Base-by-base conservation (phyloP, 2,113 vertebrate species). In the Ceyx cyanopectus region DNA sequence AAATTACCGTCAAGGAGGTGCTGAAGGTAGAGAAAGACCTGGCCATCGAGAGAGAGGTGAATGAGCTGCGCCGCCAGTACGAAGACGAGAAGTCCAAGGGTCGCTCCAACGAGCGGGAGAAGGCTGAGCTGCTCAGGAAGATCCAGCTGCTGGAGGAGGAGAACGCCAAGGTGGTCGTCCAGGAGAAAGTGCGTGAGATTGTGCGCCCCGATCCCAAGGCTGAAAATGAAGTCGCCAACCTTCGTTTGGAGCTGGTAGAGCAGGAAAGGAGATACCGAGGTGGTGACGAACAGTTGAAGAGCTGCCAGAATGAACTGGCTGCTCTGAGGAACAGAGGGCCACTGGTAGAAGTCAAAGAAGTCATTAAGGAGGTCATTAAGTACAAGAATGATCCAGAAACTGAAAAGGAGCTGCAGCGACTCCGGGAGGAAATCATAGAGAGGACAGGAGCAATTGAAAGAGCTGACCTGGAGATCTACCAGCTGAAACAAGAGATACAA, bases 181-280 rank as follows among this genome's bases (percentile, higher is more conserved):
- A 99, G 92, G 99, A 99, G 96, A 99, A 99, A 37, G 97, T 99
- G 58, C 98, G 98, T 1, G 99, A 99, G 97, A 99, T 99, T 6
- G 98, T 99, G 68, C 98, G 99, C 15, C 99, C 99, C 0, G 99
- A 99, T 56, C 99, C 99, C 30, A 98, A 99, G 93, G 98, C 98
- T 34, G 99, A 99, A 94, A 98, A 98, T 2, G 98, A 99, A 83
- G 98, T 99, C 23, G 98, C 99, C 80, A 98, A 98, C 91, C 98
- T 99, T n/a, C 98, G 99, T 45, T 95, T 99, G 68, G 99, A 99
- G 85, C 97, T 99, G 76, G 98, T 99, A 14, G 99, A 99, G 93
- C 98, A 99, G 62, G 98, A 99, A 93, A 98, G 99, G 72, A 98
- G 98, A 79, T 98, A 90, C 91, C 98, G 90, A 37, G 98, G 98